Base-by-base conservation (phyloP, 2,797 vertebrate genomes). In the Manis pentadactyla region DNA sequence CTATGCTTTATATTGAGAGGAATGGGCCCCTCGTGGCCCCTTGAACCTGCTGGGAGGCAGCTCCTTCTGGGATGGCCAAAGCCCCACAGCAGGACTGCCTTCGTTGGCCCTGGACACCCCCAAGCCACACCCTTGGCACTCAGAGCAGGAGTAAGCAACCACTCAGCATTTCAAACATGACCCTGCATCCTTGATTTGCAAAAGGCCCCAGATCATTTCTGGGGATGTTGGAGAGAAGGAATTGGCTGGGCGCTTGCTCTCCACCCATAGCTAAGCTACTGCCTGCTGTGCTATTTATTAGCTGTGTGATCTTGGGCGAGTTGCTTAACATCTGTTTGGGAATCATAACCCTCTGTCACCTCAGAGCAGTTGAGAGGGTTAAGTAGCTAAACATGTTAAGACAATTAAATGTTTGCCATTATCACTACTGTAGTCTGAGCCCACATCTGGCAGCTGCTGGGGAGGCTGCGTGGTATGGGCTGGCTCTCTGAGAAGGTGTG, bases 401-500 rank as follows among this genome's bases (percentile, higher is more conserved):
- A 29, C 5, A n/a, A 49, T 25, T 51, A 34, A 34, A 4, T 19
- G 25, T 84, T 71, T 53, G 25, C 42, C 78, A n/a, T 55, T 8
- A 4, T 53, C 9, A 21, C 34, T 51, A 0, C 29, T 68, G 25
- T 4, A 31, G 74, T 69, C 94, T 71, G 71, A 77, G 49, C 51
- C 39, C 37, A 64, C 31, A 14, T 1, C 29, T 9, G 74, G 34
- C 21, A 14, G 8, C 49, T 46, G 34, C 64, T 89, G 53, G 10
- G 34, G 18, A 21, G 21, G 10, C 15, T 5, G 1, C 23, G 27
- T 12, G 87, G 42, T 1, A 5, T 7, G 17, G 19, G 31, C 27
- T 75, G 66, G n/a, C 84, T 75, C 14, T 0, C 5, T 0, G 4
- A 69, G 61, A 49, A 11, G 78, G 17, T 25, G 31, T 0, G 0